Conservation (phyloP, 2,113 vertebrate genomes). For the Orthonyx spaldingii region DNA sequence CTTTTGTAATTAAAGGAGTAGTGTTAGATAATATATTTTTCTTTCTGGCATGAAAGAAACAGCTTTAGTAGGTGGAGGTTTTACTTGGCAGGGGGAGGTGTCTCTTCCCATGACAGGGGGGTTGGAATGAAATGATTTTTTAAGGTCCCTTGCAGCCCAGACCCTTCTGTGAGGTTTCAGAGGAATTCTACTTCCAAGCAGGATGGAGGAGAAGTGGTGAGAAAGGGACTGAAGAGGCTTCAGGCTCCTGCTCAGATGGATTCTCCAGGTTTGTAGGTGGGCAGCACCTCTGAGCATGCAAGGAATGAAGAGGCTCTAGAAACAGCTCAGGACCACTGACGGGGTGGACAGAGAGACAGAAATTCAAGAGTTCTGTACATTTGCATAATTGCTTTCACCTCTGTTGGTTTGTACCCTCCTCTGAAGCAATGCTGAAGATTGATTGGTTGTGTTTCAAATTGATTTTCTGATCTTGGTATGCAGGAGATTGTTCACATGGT, state of each 20-base stretch:
- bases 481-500: not conserved
- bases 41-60: no score
- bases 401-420: not conserved
- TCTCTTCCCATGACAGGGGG: not conserved
- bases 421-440: not conserved
- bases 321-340: not conserved
- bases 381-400: not conserved
- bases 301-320: not conserved
- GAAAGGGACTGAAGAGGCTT: not conserved
- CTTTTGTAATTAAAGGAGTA: constrained; percentile 68
- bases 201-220: not conserved
- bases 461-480: not conserved
- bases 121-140: not conserved
- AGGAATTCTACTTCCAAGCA: not conserved
- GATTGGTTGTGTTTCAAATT: not conserved
- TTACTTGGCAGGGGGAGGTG: not conserved
- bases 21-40: constrained; percentile 39
- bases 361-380: not conserved
- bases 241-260: not conserved
- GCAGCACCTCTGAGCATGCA: not conserved
- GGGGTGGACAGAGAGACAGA: not conserved
- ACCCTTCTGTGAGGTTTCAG: not conserved
- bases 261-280: not conserved
- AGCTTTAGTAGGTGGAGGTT: not conserved
- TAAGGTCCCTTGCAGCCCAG: not conserved